These are phyloP conservation scores for Hyles vespertilio DNA, from an alignment of 1,140 invertebrate species.

Conservation along the genomic window DNA sequence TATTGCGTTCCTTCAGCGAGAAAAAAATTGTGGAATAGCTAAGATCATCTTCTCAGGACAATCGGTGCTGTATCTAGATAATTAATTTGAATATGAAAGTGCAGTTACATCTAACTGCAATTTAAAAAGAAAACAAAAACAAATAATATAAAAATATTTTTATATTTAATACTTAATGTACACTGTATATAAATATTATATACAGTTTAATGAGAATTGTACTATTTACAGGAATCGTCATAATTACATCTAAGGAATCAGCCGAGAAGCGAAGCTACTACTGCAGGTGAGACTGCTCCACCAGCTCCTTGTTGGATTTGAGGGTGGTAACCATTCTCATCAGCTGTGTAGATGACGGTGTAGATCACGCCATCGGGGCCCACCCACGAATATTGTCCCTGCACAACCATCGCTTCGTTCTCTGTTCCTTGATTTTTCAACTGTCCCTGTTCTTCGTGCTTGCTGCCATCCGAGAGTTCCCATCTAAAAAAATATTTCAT, in stretches of 20 bases:
- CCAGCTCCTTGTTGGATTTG: slow-evolving; percentile 78
- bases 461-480: slow-evolving; percentile 59
- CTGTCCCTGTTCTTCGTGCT: slow-evolving; percentile 79
- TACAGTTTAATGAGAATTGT: slow-evolving; percentile 38
- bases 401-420: slow-evolving; percentile 63
- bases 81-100: too few relatives aligned
- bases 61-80: too few relatives aligned
- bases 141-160: background rate
- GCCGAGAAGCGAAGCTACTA: slow-evolving; percentile 57
- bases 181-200: slow-evolving; percentile 64
- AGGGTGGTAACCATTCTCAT: slow-evolving; percentile 84
- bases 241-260: slow-evolving; percentile 19
- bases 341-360: slow-evolving; percentile 83
- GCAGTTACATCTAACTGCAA: background rate
- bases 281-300: slow-evolving; percentile 70
- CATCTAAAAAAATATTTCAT: slow-evolving; percentile 33
- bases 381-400: slow-evolving; percentile 76
- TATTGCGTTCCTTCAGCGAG: too few relatives aligned
- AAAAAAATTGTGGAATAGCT: too few relatives aligned
- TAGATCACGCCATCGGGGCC: slow-evolving; percentile 77
- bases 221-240: slow-evolving; percentile 42
- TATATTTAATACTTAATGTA: background rate
- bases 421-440: slow-evolving; percentile 78
- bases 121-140: background rate
- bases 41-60: too few relatives aligned